Conservation (phyloP, 2,797 vertebrate genomes). For the Merluccius polli region DNA sequence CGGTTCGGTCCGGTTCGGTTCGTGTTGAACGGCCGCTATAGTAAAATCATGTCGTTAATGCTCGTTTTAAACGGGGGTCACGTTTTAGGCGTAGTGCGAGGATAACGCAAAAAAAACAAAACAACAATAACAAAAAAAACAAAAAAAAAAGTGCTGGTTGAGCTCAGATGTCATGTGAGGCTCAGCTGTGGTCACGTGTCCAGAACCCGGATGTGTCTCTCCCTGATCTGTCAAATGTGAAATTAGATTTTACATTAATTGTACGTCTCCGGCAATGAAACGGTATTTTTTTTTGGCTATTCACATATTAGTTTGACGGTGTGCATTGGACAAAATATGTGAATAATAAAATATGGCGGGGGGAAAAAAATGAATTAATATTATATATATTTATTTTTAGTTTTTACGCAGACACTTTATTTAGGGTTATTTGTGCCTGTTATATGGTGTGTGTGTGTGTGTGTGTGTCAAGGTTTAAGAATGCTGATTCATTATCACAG, state of each 20-base stretch:
- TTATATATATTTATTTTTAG: background rate
- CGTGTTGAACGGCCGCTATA: too few species aligned
- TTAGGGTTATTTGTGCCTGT: background rate
- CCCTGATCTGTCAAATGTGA: background rate
- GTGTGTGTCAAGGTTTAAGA: background rate
- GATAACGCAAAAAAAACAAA: too few species aligned
- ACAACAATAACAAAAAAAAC: too few species aligned
- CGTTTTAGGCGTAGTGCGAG: background rate
- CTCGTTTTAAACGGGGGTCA: too few species aligned
- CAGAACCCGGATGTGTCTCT: constrained; percentile 65
- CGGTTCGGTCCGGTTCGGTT: too few species aligned
- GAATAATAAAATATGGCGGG: too few species aligned
- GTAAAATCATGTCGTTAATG: too few species aligned
- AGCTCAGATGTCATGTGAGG: constrained; percentile 67
- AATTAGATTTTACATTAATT: background rate
- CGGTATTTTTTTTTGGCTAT: background rate
- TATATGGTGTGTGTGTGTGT: background rate
- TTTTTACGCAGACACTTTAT: too few species aligned
- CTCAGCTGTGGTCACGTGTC: constrained; percentile 53
- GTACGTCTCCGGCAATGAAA: background rate
- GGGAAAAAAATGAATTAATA: too few species aligned
- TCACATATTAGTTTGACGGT: background rate
- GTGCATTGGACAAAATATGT: too few species aligned
- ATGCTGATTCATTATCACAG: background rate
- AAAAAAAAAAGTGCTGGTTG: too few species aligned